These are phyloP conservation scores for Platyrinchus mystaceus DNA, from an alignment of 2,797 vertebrate species.

Conservation along the genomic window DNA sequence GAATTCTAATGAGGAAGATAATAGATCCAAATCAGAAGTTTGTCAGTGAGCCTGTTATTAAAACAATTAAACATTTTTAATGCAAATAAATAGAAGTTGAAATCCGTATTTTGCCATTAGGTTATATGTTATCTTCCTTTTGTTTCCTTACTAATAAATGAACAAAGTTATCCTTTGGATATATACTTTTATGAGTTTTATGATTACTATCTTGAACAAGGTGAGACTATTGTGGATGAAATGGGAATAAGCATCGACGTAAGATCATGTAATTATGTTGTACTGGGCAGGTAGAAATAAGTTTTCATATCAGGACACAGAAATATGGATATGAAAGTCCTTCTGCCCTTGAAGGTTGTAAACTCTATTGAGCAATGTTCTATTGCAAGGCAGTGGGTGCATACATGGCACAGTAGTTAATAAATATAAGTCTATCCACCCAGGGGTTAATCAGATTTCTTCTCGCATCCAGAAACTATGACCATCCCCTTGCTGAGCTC, in stretches of 20 bases:
- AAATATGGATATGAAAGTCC: not conserved
- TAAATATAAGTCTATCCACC: not conserved
- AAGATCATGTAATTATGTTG: not conserved
- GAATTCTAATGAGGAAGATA: conserved; percentile 52
- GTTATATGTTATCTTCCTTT: conserved; percentile 15
- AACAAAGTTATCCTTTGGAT: not conserved
- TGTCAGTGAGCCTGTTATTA: conserved; percentile 59
- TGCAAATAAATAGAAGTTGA: not conserved
- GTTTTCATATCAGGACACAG: not conserved
- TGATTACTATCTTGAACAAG: not conserved
- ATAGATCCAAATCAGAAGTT: conserved; percentile 49
- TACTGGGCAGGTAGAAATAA: not conserved
- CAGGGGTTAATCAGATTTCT: not conserved
- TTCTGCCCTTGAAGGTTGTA: not conserved
- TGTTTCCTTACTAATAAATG: conserved; percentile 33
- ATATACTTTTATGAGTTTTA: not conserved
- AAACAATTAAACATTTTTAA: conserved; percentile 70
- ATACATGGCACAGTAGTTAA: not conserved
- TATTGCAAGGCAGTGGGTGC: not conserved
- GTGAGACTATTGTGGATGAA: not conserved
- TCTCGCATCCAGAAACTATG: not conserved
- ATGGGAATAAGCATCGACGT: not conserved
- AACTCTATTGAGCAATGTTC: not conserved
- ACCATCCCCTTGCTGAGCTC: not conserved
- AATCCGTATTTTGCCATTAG: conserved; percentile 7